Conservation (phyloP, 1,140 invertebrate species). For the Penaeus japonicus region DNA sequence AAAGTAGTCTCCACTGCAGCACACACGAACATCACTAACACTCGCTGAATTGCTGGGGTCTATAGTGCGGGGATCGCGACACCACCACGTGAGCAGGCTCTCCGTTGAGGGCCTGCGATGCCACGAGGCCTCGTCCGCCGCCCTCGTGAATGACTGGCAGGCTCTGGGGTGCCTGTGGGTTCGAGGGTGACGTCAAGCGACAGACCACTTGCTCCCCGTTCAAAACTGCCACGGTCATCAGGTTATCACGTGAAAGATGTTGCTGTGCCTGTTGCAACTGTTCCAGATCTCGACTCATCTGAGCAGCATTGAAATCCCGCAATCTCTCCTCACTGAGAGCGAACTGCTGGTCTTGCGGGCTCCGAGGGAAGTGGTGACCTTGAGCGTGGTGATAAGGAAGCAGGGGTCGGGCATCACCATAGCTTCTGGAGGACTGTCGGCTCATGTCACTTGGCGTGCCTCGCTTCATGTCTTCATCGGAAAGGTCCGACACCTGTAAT, state of each 20-base stretch:
- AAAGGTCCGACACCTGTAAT: constrained; percentile 77
- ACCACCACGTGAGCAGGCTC: constrained; percentile 55
- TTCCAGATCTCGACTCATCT: constrained; percentile 55
- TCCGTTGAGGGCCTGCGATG: constrained; percentile 44
- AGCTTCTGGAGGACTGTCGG: constrained; percentile 78
- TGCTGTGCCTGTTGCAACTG: constrained; percentile 57
- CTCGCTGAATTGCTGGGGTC: constrained; percentile 48
- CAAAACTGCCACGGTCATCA: constrained; percentile 77
- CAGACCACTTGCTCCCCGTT: constrained; percentile 85
- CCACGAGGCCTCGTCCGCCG: constrained; percentile 29
- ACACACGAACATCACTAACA: constrained; percentile 24
- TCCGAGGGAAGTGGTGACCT: constrained; percentile 34
- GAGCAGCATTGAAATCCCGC: constrained; percentile 57
- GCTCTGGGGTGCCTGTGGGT: constrained; percentile 62
- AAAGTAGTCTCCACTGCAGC: neutral
- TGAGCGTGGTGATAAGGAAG: constrained; percentile 69
- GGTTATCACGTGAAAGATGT: constrained; percentile 61
- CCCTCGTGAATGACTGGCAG: constrained; percentile 54
- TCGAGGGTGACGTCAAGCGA: constrained; percentile 75
- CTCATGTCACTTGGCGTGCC: constrained; percentile 75
- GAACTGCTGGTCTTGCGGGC: constrained; percentile 52
- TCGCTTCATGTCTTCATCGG: constrained; percentile 79
- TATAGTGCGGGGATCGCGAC: constrained; percentile 44
- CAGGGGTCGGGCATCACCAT: constrained; percentile 81
- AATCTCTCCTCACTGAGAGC: constrained; percentile 56